Evolutionary conservation across 92 coral and sea anemone genomes (phyloP).

Genomic region (Actinostola sp.): DNA sequence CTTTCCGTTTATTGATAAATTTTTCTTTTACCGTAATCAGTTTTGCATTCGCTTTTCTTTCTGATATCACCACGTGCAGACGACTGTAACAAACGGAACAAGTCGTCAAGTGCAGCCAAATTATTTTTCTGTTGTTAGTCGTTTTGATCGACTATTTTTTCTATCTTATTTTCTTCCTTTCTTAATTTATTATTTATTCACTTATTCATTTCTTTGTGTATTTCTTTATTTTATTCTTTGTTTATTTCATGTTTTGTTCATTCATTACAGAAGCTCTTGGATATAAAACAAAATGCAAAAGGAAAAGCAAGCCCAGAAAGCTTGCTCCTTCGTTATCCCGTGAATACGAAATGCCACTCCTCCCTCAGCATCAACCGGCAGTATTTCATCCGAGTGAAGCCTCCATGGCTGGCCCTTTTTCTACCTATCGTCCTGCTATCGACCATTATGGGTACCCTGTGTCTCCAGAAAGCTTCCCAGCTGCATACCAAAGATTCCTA

Average conservation of each 20-base stretch:
- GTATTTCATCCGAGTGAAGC: not conserved
- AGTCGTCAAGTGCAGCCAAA: too few species aligned
- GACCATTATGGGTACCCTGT: conserved; percentile 4
- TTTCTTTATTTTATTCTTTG: not conserved
- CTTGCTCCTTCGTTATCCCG: conserved; percentile 1
- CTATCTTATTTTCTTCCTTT: too few species aligned
- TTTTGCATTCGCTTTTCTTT: too few species aligned
- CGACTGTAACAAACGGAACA: too few species aligned
- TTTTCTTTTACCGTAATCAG: too few species aligned
- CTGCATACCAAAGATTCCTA: too few species aligned
- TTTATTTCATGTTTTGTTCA: not conserved
- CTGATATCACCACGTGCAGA: too few species aligned
- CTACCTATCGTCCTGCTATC: not conserved
- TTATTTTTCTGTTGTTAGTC: too few species aligned
- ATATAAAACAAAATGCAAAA: conserved; percentile 14
- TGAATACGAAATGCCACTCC: not conserved
- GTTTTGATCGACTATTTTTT: too few species aligned
- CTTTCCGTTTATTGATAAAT: too few species aligned
- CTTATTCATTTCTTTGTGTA: not conserved
- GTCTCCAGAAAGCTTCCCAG: not conserved
- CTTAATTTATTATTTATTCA: too few species aligned
- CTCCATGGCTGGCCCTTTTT: not conserved
- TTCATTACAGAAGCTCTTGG: conserved; percentile 17
- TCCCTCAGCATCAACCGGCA: not conserved
- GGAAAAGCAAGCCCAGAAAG: conserved; percentile 19